These are phyloP conservation scores for Mesembrinibis cayennensis DNA, from an alignment of 2,113 vertebrate species.

Conservation along the genomic window DNA sequence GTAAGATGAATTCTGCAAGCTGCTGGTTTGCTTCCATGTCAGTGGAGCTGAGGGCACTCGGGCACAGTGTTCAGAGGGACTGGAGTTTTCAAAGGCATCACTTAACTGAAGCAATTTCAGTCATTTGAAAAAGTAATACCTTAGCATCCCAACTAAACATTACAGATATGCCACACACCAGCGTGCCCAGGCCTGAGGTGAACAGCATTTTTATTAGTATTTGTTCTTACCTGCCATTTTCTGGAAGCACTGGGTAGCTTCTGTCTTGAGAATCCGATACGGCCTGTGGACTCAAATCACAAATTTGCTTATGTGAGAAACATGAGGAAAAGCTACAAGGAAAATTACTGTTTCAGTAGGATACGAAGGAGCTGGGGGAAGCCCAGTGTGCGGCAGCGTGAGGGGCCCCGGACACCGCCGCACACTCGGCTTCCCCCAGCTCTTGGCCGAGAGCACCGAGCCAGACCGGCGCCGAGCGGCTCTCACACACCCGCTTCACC, in stretches of 20 bases:
- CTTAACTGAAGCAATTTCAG: background rate
- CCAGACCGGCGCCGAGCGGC: too few relatives aligned
- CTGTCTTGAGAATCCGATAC: rapidly evolving
- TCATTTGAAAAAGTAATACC: background rate
- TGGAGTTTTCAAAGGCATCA: background rate
- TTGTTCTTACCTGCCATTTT: slow-evolving; percentile 47
- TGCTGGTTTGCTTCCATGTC: background rate
- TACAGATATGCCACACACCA: rapidly evolving
- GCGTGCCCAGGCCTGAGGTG: rapidly evolving
- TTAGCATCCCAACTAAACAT: background rate
- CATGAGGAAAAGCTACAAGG: rapidly evolving
- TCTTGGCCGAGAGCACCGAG: background rate
- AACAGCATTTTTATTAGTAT: background rate
- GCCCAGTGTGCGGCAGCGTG: too few relatives aligned
- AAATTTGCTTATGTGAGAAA: background rate
- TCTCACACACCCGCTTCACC: too few relatives aligned
- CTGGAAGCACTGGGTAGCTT: background rate
- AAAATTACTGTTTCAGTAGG: rapidly evolving
- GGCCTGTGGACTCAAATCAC: background rate
- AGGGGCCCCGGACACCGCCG: too few relatives aligned
- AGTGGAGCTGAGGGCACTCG: rapidly evolving
- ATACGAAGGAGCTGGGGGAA: too few relatives aligned
- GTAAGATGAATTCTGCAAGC: background rate
- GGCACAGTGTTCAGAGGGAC: rapidly evolving
- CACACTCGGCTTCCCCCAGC: too few relatives aligned